Evolutionary conservation across 1,140 invertebrate genomes (phyloP).

Genomic region (Ctenoplectra terminalis): DNA sequence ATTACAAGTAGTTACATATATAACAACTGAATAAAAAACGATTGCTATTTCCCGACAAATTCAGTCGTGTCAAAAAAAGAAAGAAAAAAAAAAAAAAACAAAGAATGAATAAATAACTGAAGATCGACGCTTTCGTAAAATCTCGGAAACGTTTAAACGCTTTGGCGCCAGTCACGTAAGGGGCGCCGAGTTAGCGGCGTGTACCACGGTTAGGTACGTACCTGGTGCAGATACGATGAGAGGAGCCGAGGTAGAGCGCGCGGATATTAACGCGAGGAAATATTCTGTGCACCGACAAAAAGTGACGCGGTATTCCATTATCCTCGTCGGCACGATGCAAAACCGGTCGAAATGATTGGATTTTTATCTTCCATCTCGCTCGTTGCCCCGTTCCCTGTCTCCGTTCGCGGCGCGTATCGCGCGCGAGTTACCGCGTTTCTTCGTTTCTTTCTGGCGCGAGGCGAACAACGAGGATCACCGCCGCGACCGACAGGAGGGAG

Average conservation of each 20-base stretch:
- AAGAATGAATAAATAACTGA: background rate
- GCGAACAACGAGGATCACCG: constrained; percentile 25
- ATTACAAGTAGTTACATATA: too few relatives aligned
- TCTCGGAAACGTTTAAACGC: background rate
- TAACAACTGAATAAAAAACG: too few relatives aligned
- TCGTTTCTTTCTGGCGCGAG: constrained; percentile 22
- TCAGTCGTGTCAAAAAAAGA: too few relatives aligned
- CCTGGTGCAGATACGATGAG: constrained; percentile 48
- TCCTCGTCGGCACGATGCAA: constrained; percentile 77
- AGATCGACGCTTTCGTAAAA: background rate
- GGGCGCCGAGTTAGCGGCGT: background rate
- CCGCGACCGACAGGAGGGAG: background rate
- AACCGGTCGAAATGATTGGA: constrained; percentile 81
- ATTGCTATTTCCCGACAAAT: too few relatives aligned
- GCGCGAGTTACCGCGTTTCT: constrained; percentile 13
- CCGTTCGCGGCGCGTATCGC: constrained; percentile 22
- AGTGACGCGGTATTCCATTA: constrained; percentile 79
- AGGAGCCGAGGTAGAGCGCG: constrained; percentile 64
- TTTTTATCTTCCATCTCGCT: constrained; percentile 76
- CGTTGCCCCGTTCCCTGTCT: constrained; percentile 24
- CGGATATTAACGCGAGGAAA: constrained; percentile 76
- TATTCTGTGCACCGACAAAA: constrained; percentile 78
- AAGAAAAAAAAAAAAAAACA: background rate
- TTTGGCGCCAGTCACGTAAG: constrained; percentile 8
- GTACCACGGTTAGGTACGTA: constrained; percentile 52